A percentile compares a stretch with the other conserved stretches of the same genome.
phyloP scores from a whole-genome alignment of 1,140 invertebrate species.

The Reticulitermes speratus region DNA sequence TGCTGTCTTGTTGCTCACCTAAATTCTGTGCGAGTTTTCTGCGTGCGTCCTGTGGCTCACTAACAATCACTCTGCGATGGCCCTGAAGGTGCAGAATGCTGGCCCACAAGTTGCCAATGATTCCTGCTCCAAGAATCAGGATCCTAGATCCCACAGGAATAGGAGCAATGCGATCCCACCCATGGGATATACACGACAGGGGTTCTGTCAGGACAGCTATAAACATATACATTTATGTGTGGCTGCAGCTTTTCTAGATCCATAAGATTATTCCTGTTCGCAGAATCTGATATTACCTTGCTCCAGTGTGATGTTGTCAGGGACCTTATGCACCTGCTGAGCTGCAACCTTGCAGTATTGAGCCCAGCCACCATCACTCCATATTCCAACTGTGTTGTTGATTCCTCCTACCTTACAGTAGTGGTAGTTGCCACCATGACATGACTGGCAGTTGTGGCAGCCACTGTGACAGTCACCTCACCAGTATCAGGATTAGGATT shows the following conservation, averaged over 20 bases:
- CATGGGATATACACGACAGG: constrained; percentile 66
- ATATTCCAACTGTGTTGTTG: constrained; percentile 65
- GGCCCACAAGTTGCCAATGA: constrained; percentile 69
- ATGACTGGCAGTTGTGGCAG: constrained; percentile 58
- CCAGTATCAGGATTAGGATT: too few species aligned
- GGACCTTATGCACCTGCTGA: constrained; percentile 56
- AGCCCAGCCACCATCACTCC: constrained; percentile 64
- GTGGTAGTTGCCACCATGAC: constrained; percentile 61
- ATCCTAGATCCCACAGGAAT: constrained; percentile 59
- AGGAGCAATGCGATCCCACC: constrained; percentile 60
- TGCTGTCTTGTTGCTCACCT: constrained; percentile 45
- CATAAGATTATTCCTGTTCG: not conserved
- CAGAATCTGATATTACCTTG: constrained; percentile 48
- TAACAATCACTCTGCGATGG: constrained; percentile 62
- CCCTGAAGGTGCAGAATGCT: constrained; percentile 63
- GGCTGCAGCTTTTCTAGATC: not conserved
- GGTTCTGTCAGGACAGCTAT: constrained; percentile 62
- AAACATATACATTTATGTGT: constrained; percentile 21
- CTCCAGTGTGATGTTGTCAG: constrained; percentile 52
- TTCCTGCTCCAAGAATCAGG: constrained; percentile 65
- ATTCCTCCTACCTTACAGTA: constrained; percentile 59
- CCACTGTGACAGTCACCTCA: constrained; percentile 44
- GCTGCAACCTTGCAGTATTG: constrained; percentile 60
- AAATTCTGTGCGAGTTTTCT: constrained; percentile 54
- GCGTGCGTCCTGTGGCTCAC: constrained; percentile 59